Conservation (phyloP, 2,888 invertebrate genomes). For the Polymixis lichenea region DNA sequence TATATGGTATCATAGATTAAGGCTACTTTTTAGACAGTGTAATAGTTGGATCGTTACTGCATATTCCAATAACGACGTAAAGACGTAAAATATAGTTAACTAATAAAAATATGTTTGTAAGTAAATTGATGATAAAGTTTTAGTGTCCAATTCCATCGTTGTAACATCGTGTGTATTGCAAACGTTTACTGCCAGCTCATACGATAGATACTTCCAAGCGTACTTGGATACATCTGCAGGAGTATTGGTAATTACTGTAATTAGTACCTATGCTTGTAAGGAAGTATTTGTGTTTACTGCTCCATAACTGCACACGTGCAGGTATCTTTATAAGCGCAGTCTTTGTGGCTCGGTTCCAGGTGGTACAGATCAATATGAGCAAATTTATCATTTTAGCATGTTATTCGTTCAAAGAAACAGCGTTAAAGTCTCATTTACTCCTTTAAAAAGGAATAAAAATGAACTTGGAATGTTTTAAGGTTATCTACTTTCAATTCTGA, state of each 20-base stretch:
- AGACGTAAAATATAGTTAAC: slow-evolving; percentile 20
- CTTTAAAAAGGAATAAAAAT: neutral
- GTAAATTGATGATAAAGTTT: slow-evolving; percentile 39
- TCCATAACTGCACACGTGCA: neutral
- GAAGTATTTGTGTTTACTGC: slow-evolving; percentile 15
- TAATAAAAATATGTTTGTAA: slow-evolving; percentile 28
- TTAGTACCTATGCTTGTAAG: slow-evolving; percentile 39
- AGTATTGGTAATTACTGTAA: slow-evolving; percentile 35
- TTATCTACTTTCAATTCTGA: slow-evolving; percentile 41
- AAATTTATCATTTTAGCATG: slow-evolving; percentile 69
- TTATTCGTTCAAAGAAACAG: neutral
- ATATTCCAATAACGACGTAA: slow-evolving; percentile 15
- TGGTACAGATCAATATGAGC: slow-evolving; percentile 62
- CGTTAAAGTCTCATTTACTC: neutral
- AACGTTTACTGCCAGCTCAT: slow-evolving; percentile 33
- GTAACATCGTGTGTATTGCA: slow-evolving; percentile 41
- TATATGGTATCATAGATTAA: slow-evolving; percentile 18
- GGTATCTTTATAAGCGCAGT: slow-evolving; percentile 52
- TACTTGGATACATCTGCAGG: slow-evolving; percentile 49
- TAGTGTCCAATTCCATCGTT: slow-evolving; percentile 40
- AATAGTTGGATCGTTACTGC: neutral
- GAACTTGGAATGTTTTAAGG: slow-evolving; percentile 32
- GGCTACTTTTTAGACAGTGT: slow-evolving; percentile 5
- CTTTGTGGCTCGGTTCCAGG: slow-evolving; percentile 51
- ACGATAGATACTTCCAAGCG: slow-evolving; percentile 17